These are phyloP conservation scores for Peucedramus taeniatus DNA, from an alignment of 2,113 vertebrate genomes.

Conservation along the genomic window DNA sequence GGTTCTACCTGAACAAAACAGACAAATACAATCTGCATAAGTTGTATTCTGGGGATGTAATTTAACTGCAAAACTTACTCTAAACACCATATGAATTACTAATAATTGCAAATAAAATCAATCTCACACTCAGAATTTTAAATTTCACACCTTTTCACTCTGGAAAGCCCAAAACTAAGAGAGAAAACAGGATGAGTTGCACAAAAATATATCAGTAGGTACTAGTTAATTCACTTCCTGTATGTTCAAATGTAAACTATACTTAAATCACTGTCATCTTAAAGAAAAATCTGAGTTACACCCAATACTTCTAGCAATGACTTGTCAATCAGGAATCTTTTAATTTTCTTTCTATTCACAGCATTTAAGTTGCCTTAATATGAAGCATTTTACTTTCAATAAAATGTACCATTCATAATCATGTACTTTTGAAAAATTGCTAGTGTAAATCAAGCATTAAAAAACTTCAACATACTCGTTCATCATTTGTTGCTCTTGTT, in stretches of 20 bases:
- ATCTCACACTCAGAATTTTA: not conserved
- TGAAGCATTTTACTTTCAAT: not conserved
- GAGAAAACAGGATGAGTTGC: not conserved
- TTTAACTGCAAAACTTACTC: not conserved
- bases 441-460: not conserved
- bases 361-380: not conserved
- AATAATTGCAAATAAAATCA: not conserved
- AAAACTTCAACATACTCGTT: constrained; percentile 76
- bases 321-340: not conserved
- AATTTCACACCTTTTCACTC: not conserved
- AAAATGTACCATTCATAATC: not conserved
- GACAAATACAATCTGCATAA: not conserved
- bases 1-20: not conserved
- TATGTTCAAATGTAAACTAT: not conserved
- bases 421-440: not conserved
- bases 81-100: not conserved
- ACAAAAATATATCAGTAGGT: not conserved
- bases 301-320: not conserved
- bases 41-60: not conserved
- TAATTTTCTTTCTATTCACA: not conserved
- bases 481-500: constrained; percentile 86
- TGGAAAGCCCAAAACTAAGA: not conserved
- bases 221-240: not conserved
- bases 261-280: not conserved
- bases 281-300: not conserved